Base-by-base conservation (phyloP, 2,113 vertebrate species). In the Scopus umbretta region DNA sequence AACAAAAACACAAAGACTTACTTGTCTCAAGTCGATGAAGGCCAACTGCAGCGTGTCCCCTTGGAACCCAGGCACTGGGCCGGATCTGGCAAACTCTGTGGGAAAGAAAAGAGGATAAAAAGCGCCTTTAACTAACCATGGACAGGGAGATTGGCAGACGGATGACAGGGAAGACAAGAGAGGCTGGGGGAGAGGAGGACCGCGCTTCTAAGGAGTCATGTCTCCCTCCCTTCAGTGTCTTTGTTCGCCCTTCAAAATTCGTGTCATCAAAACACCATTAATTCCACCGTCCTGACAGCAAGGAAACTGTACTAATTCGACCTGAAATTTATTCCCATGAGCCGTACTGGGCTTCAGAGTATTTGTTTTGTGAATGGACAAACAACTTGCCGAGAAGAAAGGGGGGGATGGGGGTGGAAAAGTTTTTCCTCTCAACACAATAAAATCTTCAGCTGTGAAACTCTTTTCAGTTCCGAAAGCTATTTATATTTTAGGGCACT, bases 21-120 rank as follows among this genome's bases (percentile, higher is more conserved):
- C 99, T 99, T 99, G 99, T 99, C 99, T 99, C 99, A 99, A 99
- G 99, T 99, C 99, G 99, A 99, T 99, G 99, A 99, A 99, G 99
- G 99, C 99, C 99, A 99, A 99, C 99, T 99, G 99, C 99, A 99
- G 99, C 98, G 99, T 99, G 99, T 99, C 99, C 98, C 99, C 99
- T 98, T 99, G 99, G 99, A 99, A 99, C 98, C 99, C 99, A 99
- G 99, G 99, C 99, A 99, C 99, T 98, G 99, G 99, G 98, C 99
- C 99, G 98, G 99, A 99, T 99, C 99, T 99, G 99, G 99, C 99
- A 99, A 99, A 99, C 99, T 99, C 99, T 99, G 99, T 99, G 99
- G 99, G 99, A 99, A 99, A 99, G 99, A 99, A 99, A 98, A 98
- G 98, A 97, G 98, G 98, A 99, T 99, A 98, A 99, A 99, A 99